phyloP scores from a whole-genome alignment of 2,113 vertebrate genomes.

The Caranx ignobilis region DNA sequence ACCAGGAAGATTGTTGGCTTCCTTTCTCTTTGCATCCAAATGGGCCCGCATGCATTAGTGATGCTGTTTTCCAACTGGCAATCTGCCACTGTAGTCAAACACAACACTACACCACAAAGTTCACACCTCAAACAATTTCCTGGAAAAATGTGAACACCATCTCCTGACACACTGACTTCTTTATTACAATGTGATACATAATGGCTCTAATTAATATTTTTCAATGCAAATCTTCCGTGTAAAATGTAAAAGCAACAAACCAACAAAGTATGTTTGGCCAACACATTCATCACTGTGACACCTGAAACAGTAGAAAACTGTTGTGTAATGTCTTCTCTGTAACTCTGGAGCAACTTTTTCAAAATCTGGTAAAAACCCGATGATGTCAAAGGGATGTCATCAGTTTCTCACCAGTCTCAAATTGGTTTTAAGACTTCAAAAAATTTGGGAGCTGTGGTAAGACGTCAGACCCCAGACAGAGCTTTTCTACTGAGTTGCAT shows the following conservation, averaged over 20 bases:
- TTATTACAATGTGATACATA: not conserved
- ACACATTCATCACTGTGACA: not conserved
- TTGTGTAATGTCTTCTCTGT: not conserved
- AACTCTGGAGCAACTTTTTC: not conserved
- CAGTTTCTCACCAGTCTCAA: not conserved
- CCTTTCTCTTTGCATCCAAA: slow-evolving; percentile 33
- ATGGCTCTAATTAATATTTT: not conserved
- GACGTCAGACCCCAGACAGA: not conserved
- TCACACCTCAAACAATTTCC: slow-evolving; percentile 27
- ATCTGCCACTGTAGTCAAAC: not conserved
- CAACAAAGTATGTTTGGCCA: not conserved
- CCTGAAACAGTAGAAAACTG: not conserved
- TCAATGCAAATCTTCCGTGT: not conserved
- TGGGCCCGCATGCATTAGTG: slow-evolving; percentile 17
- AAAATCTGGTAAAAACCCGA: not conserved
- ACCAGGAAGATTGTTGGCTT: slow-evolving; percentile 27
- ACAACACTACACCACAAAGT: not conserved
- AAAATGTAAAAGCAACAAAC: not conserved
- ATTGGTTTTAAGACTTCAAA: too few species aligned
- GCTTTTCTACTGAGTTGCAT: not conserved
- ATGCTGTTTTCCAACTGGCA: slow-evolving; percentile 10
- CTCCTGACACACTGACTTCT: not conserved
- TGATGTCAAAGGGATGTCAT: not conserved
- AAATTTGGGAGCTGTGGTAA: not conserved
- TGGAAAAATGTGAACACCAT: not conserved